Evolutionary conservation across 1,140 invertebrate genomes (phyloP), one percentile per base, ranked within the genome.

Genomic region (Bombus pyrosoma): DNA sequence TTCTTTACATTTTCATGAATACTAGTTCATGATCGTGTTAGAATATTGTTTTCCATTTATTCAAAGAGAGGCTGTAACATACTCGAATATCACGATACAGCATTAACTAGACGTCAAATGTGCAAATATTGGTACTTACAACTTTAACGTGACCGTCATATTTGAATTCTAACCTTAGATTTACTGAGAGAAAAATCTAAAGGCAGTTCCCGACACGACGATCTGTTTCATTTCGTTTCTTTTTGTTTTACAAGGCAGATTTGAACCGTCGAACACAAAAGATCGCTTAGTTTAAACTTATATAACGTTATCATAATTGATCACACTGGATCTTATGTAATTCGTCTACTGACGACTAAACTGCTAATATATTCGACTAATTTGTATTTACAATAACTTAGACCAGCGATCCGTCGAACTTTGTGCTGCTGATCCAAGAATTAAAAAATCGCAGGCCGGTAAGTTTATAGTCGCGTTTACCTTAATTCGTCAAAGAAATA

Each of bases 361-460:
- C 53, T 73, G 77, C 77, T 80, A 85, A 72, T 76, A 59, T 73
- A 83, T 18, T 86, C 43, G 64, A 86, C 74, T 87, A 84, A 80
- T 84, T 80, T 86, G 32, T 87, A 89, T 89, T 69, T 90, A 90
- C 89, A 90, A 66, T 83, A 47, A 13, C 77, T 72, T 43, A 69
- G 76, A 83, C 59, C 85, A 75, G 74, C 78, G 62, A 53, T 86
- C 6, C 25, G 5, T 28, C 5, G 18, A 57, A 64, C 28, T 41
- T 71, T 71, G 37, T 57, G 43, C 34, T 74, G 25, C 25, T 59
- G 74, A 43, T 78, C 81, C 66, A 69, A 59, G 68, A 64, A 74
- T 66, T 47, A 73, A 64, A 78, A 32, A 85, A 81, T 75, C 73
- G 83, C 86, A 80, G 72, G 78, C 78, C 83, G 77, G 57, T 76